Evolutionary conservation across 2,888 invertebrate genomes (phyloP), one percentile per base, ranked within the genome.

Genomic region (Hirtodrosophila duncani): DNA sequence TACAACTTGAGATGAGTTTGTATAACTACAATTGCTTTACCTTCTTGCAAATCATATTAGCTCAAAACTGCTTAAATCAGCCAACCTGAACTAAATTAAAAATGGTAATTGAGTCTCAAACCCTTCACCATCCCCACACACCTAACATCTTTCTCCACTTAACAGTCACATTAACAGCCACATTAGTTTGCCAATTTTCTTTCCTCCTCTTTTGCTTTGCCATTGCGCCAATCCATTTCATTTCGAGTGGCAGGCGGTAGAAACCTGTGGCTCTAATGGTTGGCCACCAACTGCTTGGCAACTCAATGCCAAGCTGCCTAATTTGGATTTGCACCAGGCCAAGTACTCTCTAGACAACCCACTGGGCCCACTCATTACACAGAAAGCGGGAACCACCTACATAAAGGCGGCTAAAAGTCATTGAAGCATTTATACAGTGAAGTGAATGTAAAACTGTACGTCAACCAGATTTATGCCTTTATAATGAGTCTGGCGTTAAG

Each of bases 301-400:
- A n/a, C 31, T 31, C 9, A 11, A 17, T 13, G 29, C 38, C 23
- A 13, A 31, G 16, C 23, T 30, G 24, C 58, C 56, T 36, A 48
- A 58, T 57, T 56, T 58, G 58, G 56, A 10, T 38, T 30, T 57
- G 48, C 7, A 27, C 39, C 39, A 39, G 31, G 58, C 13, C 16
- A 16, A 37, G 38, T 50, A 23, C 50, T 29, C 50, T 20, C 23
- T 8, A 24, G 45, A 43, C 77, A 38, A 17, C 72, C 72, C 72
- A 77, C 78, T 59, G 77, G 29, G 63, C 10, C 17, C 56, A 52
- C 72, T 63, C 33, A 41, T 55, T 43, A 3, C 37, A 11, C 36
- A 46, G 52, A 45, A 62, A 53, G 45, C 17, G 18, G 8, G 29
- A 34, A 42, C 53, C 57, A 59, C 59, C 41, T 48, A 41, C 64